A percentile compares a stretch with the other conserved stretches of the same genome.
Conservation (phyloP, 2,888 invertebrate species). For the Lissonota sp. region DNA sequence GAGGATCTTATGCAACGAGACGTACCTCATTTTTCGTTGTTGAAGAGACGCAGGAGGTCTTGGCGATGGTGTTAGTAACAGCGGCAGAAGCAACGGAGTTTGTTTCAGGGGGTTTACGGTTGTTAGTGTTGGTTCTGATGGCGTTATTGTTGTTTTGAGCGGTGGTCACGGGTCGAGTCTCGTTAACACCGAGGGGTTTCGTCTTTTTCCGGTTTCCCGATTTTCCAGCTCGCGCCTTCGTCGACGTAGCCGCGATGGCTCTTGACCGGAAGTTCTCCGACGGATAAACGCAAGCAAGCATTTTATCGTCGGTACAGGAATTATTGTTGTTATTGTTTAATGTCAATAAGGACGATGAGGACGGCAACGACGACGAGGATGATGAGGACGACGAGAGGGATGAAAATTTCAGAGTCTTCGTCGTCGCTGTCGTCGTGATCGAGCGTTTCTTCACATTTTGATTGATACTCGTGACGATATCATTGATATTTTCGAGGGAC, state of each 20-base stretch:
- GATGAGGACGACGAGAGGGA: slow-evolving; percentile 28
- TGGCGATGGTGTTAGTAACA: slow-evolving; percentile 6
- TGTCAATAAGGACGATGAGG: slow-evolving; percentile 11
- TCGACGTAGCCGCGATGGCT: slow-evolving; percentile 68
- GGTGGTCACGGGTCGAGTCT: slow-evolving; percentile 58
- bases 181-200: slow-evolving; percentile 75
- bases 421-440: slow-evolving; percentile 19
- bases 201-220: slow-evolving; percentile 74
- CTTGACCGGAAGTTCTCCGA: slow-evolving; percentile 81
- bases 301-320: slow-evolving; percentile 57
- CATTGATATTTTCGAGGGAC: slow-evolving; percentile 35
- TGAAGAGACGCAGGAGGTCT: slow-evolving; percentile 38
- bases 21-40: slow-evolving; percentile 74
- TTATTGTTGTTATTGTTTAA: neutral
- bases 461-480: slow-evolving; percentile 17
- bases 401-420: slow-evolving; percentile 32
- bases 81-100: slow-evolving; percentile 15
- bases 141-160: slow-evolving; percentile 19
- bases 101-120: slow-evolving; percentile 59
- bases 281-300: slow-evolving; percentile 82
- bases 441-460: slow-evolving; percentile 56
- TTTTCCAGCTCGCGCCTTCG: slow-evolving; percentile 78
- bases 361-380: slow-evolving; percentile 46
- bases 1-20: slow-evolving; percentile 49
- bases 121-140: slow-evolving; percentile 6